Conservation (phyloP, 2,888 invertebrate genomes). For the Noctua pronuba region DNA sequence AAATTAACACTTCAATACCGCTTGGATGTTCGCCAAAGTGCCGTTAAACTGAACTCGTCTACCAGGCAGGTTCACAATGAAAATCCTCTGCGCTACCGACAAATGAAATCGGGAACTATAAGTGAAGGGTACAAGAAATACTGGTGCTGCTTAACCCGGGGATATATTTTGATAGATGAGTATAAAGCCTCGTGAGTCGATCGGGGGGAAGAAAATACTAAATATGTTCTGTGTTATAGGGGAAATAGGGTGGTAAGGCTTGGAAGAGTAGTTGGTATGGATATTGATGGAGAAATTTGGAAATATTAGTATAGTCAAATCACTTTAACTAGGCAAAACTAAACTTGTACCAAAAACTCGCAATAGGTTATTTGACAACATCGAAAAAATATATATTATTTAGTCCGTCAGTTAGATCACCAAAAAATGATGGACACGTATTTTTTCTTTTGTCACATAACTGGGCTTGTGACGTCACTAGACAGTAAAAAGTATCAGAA, state of each 20-base stretch:
- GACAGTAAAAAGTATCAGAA: too few species aligned
- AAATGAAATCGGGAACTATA: constrained; percentile 70
- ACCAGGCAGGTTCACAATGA: constrained; percentile 50
- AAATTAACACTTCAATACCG: constrained; percentile 61
- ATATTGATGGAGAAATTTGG: not conserved
- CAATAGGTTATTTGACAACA: too few species aligned
- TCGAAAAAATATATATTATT: too few species aligned
- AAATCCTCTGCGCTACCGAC: constrained; percentile 54
- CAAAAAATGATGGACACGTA: too few species aligned
- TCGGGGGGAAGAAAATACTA: constrained; percentile 22
- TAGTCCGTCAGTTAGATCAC: too few species aligned
- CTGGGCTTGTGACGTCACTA: too few species aligned
- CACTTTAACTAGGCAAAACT: not conserved
- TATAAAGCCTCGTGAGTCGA: constrained; percentile 1
- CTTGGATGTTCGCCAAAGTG: constrained; percentile 60
- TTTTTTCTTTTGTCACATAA: too few species aligned
- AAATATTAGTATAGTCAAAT: not conserved
- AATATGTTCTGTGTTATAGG: constrained; percentile 21
- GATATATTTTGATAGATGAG: constrained; percentile 64
- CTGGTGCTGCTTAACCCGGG: constrained; percentile 29
- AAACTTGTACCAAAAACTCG: not conserved
- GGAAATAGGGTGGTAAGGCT: not conserved
- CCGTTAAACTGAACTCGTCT: constrained; percentile 35
- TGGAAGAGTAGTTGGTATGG: not conserved
- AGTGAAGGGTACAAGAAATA: constrained; percentile 58